Evolutionary conservation across 2,888 invertebrate species (phyloP), one percentile per base, ranked within the genome.

Genomic region (Bombyx huttoni): DNA sequence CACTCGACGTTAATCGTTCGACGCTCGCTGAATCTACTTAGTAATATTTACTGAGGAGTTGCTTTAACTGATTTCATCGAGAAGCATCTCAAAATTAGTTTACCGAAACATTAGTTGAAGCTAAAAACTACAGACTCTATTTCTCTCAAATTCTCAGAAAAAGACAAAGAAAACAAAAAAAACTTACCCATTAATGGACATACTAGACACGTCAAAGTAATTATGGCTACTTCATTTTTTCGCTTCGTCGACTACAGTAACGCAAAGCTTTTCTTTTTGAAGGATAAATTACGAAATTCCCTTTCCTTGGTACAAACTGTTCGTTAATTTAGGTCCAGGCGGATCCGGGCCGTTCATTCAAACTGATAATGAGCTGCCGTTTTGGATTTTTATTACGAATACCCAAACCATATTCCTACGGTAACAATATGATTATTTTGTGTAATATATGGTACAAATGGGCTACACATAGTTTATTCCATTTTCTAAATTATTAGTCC

Each of bases 321-420:
- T 61, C 53, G 63, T 65, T 68, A 65, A 68, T 67, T 67, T 63
- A 62, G 60, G 61, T 61, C 63, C 60, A 61, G 60, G 55, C 57
- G 56, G 51, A 51, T 54, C 53, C 51, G 50, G 46, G 50, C 48
- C 47, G 51, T 47, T 50, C 49, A 47, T 59, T 61, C 58, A 57
- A 60, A 59, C 53, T 56, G 53, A 56, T 62, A 65, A 63, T 53
- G 57, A 63, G 53, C 56, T 50, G 49, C 47, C 50, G 53, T 54
- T 34, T 55, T 55, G 56, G 56, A 56, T 56, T 53, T 58, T 59
- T 61, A 56, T 52, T 51, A 50, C 46, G 9, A 34, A 52, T 47
- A 49, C 56, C 51, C 52, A 56, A 58, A 53, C 40, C 7, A 7
- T 40, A 40, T 40, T 2, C 6, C 40, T 40, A 10, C 12, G 40